Conservation (phyloP, 2,888 invertebrate genomes). For the Auanema freiburgensis region DNA sequence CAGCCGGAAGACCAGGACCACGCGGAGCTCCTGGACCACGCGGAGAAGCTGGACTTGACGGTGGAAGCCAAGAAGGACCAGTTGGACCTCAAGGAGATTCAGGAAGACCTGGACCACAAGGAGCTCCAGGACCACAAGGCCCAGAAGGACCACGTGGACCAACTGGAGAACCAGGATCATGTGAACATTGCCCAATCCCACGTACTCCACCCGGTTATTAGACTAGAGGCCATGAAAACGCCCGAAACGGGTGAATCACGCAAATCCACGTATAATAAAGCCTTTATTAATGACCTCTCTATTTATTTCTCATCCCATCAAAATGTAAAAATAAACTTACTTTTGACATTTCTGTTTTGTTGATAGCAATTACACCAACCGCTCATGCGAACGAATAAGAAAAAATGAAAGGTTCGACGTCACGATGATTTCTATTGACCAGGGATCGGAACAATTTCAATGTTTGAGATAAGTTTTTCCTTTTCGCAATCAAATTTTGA, state of each 20-base stretch:
- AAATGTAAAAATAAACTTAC: no score
- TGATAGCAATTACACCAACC: no score
- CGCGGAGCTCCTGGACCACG: slow-evolving; percentile 50
- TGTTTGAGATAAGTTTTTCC: no score
- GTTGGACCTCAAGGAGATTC: slow-evolving; percentile 45
- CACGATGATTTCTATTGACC: not conserved
- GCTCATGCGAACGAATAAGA: not conserved
- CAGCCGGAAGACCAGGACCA: slow-evolving; percentile 40
- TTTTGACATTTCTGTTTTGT: no score
- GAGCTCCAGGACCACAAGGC: slow-evolving; percentile 52
- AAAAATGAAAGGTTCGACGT: slow-evolving; percentile 6
- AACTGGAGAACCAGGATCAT: slow-evolving; percentile 35
- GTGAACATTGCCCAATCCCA: slow-evolving; percentile 50
- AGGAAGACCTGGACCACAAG: slow-evolving; percentile 48
- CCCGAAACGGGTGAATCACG: slow-evolving; percentile 5
- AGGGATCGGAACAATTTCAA: no score
- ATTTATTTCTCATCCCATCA: no score
- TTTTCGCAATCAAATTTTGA: no score
- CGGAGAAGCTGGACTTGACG: slow-evolving; percentile 52
- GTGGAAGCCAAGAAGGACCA: slow-evolving; percentile 38
- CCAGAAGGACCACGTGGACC: slow-evolving; percentile 43
- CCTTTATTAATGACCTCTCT: not conserved
- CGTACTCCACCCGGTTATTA: slow-evolving; percentile 58
- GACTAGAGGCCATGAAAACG: slow-evolving; percentile 17
- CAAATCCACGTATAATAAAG: slow-evolving; percentile 10